These are phyloP conservation scores for Diglossa brunneiventris DNA, from an alignment of 2,113 vertebrate species.

Conservation along the genomic window DNA sequence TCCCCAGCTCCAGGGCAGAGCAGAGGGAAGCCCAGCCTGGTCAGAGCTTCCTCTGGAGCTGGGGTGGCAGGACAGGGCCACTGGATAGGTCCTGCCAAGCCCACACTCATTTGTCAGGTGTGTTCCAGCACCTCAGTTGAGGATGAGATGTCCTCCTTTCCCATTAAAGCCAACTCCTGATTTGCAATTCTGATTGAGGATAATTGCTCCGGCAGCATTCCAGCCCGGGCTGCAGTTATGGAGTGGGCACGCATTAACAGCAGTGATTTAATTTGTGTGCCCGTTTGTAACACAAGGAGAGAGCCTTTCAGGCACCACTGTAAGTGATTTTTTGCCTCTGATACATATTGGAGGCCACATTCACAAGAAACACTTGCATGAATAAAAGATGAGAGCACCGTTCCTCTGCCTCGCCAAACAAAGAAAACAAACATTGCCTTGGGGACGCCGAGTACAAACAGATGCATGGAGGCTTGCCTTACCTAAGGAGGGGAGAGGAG, in stretches of 20 bases:
- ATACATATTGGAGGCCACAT: slow-evolving; percentile 9
- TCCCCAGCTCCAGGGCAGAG: neutral
- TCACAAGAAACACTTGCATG: slow-evolving; percentile 43
- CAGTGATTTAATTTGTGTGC: slow-evolving; percentile 61
- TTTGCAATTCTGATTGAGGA: slow-evolving; percentile 8
- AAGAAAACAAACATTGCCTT: slow-evolving; percentile 56
- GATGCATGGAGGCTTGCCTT: neutral
- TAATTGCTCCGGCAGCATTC: slow-evolving; percentile 52
- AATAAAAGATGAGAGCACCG: slow-evolving; percentile 68
- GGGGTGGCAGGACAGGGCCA: neutral
- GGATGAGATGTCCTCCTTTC: neutral
- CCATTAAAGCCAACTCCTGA: neutral
- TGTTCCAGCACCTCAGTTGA: neutral
- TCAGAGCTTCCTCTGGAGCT: neutral
- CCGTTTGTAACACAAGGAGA: slow-evolving; percentile 47
- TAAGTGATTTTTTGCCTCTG: slow-evolving; percentile 32
- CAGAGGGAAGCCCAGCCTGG: neutral
- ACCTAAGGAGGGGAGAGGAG: neutral
- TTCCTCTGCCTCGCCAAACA: slow-evolving; percentile 39
- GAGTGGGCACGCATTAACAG: slow-evolving; percentile 36
- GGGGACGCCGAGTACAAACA: slow-evolving; percentile 28
- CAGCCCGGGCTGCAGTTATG: neutral
- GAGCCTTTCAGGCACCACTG: slow-evolving; percentile 27
- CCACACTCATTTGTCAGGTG: neutral
- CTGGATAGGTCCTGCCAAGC: neutral